phyloP scores from a whole-genome alignment of 2,797 vertebrate genomes.

The Furcifer pardalis region DNA sequence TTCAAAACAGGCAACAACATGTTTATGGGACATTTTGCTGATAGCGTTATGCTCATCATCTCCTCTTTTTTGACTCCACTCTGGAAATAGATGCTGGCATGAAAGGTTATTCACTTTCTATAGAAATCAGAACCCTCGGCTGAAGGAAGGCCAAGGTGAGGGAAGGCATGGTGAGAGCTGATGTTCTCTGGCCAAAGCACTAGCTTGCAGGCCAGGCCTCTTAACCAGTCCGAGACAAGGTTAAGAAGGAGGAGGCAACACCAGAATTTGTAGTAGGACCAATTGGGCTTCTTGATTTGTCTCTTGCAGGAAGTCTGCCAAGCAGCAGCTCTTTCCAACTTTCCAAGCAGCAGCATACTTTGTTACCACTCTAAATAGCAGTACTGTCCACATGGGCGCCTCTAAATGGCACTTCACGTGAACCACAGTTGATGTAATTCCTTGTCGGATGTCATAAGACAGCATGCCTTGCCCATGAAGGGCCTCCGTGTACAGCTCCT shows the following conservation, averaged over 20 bases:
- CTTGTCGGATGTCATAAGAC: not conserved
- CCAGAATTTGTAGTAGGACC: not conserved
- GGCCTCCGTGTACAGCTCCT: not conserved
- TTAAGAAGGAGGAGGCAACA: not conserved
- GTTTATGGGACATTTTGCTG: not conserved
- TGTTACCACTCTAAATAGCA: conserved; percentile 59
- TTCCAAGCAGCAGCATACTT: conserved; percentile 23
- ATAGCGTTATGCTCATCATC: not conserved
- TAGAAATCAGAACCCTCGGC: not conserved
- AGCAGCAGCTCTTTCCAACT: conserved; percentile 17
- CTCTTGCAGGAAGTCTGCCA: conserved; percentile 29
- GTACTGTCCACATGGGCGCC: conserved; percentile 31
- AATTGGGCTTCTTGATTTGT: not conserved
- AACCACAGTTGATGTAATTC: not conserved
- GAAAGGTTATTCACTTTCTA: not conserved
- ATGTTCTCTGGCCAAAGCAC: not conserved
- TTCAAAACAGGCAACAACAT: not conserved
- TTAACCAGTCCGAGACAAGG: not conserved
- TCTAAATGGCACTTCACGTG: conserved; percentile 48
- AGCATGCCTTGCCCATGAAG: conserved; percentile 1
- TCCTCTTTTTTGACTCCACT: not conserved
- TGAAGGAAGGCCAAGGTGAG: not conserved
- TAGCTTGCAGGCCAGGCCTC: not conserved
- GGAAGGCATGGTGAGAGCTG: not conserved
- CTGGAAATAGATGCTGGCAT: not conserved